Evolutionary conservation across 2,797 vertebrate species (phyloP).

Genomic region (Phalloptychus januarius): DNA sequence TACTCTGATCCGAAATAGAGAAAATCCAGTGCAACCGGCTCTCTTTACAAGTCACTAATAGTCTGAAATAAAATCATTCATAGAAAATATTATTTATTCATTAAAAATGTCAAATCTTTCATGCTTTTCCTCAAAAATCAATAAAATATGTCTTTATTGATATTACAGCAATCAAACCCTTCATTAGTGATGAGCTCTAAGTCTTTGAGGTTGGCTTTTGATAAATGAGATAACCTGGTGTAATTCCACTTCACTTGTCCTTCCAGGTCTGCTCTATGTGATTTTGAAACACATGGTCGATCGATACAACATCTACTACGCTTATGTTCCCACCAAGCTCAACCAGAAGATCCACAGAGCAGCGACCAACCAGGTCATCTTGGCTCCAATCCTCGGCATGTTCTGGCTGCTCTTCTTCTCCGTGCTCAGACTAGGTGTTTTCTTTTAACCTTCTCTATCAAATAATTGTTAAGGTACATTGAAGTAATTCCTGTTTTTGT

Average conservation of each 20-base stretch:
- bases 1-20: too few relatives aligned
- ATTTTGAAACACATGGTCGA: conserved; percentile 96
- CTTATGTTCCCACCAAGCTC: conserved; percentile 93
- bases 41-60: too few relatives aligned
- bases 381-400: conserved; percentile 92
- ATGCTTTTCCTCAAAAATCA: too few relatives aligned
- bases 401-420: conserved; percentile 99
- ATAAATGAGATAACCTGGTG: not conserved
- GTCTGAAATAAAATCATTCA: too few relatives aligned
- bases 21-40: too few relatives aligned
- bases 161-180: too few relatives aligned
- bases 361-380: conserved; percentile 89
- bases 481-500: not conserved
- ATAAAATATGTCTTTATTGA: too few relatives aligned
- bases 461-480: not conserved
- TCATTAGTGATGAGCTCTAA: too few relatives aligned
- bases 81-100: too few relatives aligned
- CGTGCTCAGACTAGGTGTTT: conserved; percentile 88
- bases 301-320: conserved; percentile 97
- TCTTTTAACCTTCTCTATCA: not conserved
- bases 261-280: conserved; percentile 90
- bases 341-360: conserved; percentile 90
- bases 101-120: too few relatives aligned
- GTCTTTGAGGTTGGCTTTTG: not conserved
- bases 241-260: conserved; percentile 14